Base-by-base conservation (phyloP, 2,888 invertebrate genomes). In the Caenorhabditis sp. region DNA sequence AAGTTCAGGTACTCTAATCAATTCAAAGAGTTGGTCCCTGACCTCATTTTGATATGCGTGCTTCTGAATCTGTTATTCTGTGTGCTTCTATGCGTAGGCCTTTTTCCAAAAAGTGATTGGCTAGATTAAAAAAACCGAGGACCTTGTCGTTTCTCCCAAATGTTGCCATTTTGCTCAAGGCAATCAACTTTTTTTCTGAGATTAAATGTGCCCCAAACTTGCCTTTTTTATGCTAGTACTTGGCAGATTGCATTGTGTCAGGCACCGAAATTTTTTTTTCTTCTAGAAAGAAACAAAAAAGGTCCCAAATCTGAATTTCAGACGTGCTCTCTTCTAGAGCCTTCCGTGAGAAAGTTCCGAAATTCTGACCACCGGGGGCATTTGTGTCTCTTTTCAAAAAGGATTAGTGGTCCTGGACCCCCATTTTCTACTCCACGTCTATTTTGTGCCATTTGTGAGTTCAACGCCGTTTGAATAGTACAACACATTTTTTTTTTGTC, bases 161-260 rank as follows among this genome's bases (percentile, higher is more conserved):
- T 64, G 79, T 79, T 79, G 79, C 64, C 70, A 79, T 79, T 79
- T 79, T 56, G 79, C 79, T 79, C 56, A 26, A 70, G 79, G 79
- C 79, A 79, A 79, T 79, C 79, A 79, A 79, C 70, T 79, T 79
- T 79, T 77, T 77, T 79, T 31, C 38, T 63, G 31, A 79, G 79
- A 79, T 79, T 79, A 79, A 79, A 70, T 26, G 64, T 61, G 70
- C 58, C 64, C 51, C 51, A 31, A 64, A 51, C 61, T 49, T 31
- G 69, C 54, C 28, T 49, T 38, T 49, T 54, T 54, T n/a, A 8
- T 14, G n/a, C 16, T 61, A 79, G 79, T 61, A 70, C 77, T 70
- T 69, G 51, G 38, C 31, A 56, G 63, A 61, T 63, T 70, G 47
- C 12, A 19, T 31, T 54, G 63, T 70, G 61, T 26, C 51, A 24